Base-by-base conservation (phyloP, 1,140 invertebrate genomes). In the Dryas iulia region DNA sequence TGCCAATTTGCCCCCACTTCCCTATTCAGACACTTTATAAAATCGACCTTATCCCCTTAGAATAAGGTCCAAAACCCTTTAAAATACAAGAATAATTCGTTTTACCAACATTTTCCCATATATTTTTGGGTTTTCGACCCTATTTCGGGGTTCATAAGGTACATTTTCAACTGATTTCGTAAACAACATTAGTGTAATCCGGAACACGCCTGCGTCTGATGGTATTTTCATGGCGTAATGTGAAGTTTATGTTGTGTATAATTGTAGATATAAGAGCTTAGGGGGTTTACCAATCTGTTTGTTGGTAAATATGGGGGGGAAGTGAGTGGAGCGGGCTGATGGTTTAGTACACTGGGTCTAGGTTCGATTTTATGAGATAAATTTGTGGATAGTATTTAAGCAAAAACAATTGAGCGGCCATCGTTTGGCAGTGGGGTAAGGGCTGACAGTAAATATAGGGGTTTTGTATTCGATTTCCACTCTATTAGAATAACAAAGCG, bases 1-100 rank as follows among this genome's bases (percentile, higher is more conserved):
- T 82, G 79, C 82, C 79, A 84, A 83, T 84, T 83, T 71, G 31
- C 56, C 57, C 56, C 73, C 68, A 72, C 28, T 64, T 62, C 52
- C 66, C 56, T n/a, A 3, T n/a, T 24, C 18, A 0, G 6, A 4
- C 56, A 18, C 10, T 18, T 25, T 2, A 7, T 11, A 0, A 65
- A 62, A 69, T 8, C 39, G 1, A 63, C 68, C 26, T 58, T 71
- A 73, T 33, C 23, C 1, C 3, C 0, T 2, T 1, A n/a, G 0
- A 6, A 35, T 66, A 59, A 24, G 24, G 56, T 28, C 53, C 24
- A 61, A 59, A 30, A 59, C 25, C 1, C 10, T 59, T 67, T 6
- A 11, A 23, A 28, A 2, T 52, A 35, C 10, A 14, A 5, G 8
- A 47, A 1, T 0, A 47, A 18, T 47, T 3, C 21, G 8, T 47